Conservation (phyloP, 2,888 invertebrate genomes). For the Gisinianus flammeolus region DNA sequence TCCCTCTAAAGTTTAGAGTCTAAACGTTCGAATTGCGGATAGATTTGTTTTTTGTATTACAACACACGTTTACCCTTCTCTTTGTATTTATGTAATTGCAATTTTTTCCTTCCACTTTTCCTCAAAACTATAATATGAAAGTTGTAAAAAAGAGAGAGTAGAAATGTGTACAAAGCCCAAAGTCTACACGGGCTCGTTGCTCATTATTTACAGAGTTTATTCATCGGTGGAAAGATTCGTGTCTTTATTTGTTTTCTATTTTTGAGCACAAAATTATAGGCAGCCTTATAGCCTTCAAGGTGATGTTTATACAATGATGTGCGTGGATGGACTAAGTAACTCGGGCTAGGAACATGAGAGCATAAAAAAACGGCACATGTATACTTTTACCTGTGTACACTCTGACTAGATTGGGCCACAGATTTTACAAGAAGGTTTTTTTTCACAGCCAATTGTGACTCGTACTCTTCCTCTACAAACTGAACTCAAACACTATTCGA, state of each 20-base stretch:
- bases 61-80: too few species aligned
- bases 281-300: neutral
- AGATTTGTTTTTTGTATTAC: too few species aligned
- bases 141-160: too few species aligned
- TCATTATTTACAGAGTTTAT: slow-evolving; percentile 17
- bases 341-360: neutral
- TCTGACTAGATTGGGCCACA: neutral
- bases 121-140: too few species aligned
- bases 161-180: neutral
- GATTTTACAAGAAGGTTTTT: neutral
- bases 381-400: neutral
- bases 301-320: neutral
- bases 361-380: neutral
- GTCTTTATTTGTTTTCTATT: slow-evolving; percentile 19
- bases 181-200: neutral
- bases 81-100: too few species aligned
- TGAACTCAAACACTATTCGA: too few species aligned
- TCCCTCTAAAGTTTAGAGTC: too few species aligned
- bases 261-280: neutral
- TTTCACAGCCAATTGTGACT: neutral
- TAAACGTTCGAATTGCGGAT: too few species aligned
- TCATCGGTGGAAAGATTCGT: slow-evolving; percentile 3
- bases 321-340: neutral
- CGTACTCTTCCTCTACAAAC: neutral
- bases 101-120: too few species aligned